A percentile compares a stretch with the other conserved stretches of the same genome.
phyloP scores from a whole-genome alignment of 2,797 vertebrate genomes.

The Myoxocephalus aenaeus region DNA sequence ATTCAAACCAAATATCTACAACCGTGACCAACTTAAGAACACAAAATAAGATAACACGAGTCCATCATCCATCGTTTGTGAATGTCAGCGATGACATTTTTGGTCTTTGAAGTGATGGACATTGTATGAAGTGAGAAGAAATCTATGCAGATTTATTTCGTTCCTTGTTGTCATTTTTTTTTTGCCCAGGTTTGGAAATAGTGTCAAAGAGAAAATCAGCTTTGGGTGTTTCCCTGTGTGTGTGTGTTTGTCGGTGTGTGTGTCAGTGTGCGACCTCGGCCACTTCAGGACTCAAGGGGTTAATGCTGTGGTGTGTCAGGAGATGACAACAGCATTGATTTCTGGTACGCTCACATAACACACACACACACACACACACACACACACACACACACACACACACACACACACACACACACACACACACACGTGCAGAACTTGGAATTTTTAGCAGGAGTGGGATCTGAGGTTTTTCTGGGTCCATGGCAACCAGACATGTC shows the following conservation, averaged over 20 bases:
- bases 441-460: slow-evolving; percentile 32
- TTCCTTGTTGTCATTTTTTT: neutral
- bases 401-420: neutral
- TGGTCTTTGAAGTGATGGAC: neutral
- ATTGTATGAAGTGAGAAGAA: neutral
- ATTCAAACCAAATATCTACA: neutral
- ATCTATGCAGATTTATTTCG: neutral
- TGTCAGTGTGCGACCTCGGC: neutral
- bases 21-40: neutral
- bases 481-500: slow-evolving; percentile 19
- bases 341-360: neutral
- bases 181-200: neutral
- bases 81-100: neutral
- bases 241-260: neutral
- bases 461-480: slow-evolving; percentile 23
- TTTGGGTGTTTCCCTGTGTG: neutral
- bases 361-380: neutral
- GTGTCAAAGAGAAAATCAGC: neutral
- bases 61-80: neutral
- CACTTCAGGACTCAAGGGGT: slow-evolving; percentile 15
- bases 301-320: slow-evolving; percentile 34
- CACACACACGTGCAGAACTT: slow-evolving; percentile 8
- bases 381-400: neutral
- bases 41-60: neutral
- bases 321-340: slow-evolving; percentile 7